Evolutionary conservation across 2,888 invertebrate genomes (phyloP).

Genomic region (Drosophila dives): DNA sequence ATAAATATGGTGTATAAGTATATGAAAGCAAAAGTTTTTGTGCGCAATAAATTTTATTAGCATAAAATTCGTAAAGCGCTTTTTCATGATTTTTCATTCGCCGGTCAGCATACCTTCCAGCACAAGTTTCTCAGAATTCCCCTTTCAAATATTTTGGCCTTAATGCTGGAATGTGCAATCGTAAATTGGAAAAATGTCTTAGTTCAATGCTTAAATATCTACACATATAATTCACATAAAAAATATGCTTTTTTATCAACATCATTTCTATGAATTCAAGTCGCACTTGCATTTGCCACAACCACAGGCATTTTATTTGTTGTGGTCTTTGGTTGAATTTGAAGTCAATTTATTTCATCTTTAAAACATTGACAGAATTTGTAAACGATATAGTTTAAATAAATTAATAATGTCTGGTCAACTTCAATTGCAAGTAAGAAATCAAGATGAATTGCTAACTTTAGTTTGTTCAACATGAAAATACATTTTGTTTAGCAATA

Average conservation of each 20-base stretch:
- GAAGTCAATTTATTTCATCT: not conserved
- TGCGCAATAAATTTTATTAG: constrained; percentile 66
- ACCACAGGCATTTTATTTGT: not conserved
- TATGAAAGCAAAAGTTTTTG: constrained; percentile 50
- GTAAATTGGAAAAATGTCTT: not conserved
- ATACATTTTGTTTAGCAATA: not conserved
- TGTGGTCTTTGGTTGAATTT: not conserved
- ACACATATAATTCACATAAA: not conserved
- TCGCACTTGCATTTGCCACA: not conserved
- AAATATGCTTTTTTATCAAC: not conserved
- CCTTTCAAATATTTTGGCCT: constrained; percentile 4
- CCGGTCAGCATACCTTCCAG: constrained; percentile 43
- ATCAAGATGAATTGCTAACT: not conserved
- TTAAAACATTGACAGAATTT: not conserved
- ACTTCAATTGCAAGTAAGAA: not conserved
- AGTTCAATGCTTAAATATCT: not conserved
- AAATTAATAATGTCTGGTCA: too few species aligned
- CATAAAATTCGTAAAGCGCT: constrained; percentile 62
- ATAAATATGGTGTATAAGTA: constrained; percentile 55
- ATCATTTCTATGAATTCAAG: not conserved
- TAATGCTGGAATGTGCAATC: constrained; percentile 13
- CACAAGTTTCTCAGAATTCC: constrained; percentile 18
- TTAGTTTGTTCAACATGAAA: not conserved
- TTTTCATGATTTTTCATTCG: constrained; percentile 46
- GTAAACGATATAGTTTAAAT: not conserved